These are phyloP conservation scores for Malurus leucopterus DNA, from an alignment of 2,797 vertebrate genomes.

Conservation along the genomic window DNA sequence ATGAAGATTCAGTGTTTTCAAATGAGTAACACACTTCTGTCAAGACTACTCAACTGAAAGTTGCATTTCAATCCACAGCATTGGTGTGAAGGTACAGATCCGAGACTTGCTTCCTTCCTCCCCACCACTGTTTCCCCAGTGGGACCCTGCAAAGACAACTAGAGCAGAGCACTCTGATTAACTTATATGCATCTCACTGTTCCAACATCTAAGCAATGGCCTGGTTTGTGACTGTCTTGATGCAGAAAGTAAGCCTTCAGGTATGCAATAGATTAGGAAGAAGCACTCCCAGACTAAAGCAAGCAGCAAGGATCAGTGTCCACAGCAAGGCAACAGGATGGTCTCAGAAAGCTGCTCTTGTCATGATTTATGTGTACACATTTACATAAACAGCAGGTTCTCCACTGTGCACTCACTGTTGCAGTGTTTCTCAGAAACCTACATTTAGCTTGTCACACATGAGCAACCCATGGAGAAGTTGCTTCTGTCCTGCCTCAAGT, in stretches of 20 bases:
- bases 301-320: background rate
- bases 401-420: background rate
- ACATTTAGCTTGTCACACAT: background rate
- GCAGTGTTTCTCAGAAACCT: background rate
- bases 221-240: accelerated
- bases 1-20: background rate
- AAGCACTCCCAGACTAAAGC: background rate
- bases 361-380: accelerated
- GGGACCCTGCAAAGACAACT: background rate
- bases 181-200: background rate
- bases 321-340: background rate
- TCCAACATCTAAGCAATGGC: background rate
- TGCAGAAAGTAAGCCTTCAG: background rate
- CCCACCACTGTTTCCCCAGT: background rate
- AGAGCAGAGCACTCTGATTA: background rate
- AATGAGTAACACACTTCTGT: background rate
- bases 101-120: background rate
- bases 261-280: background rate
- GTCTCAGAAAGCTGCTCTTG: accelerated
- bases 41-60: background rate
- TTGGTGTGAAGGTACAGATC: background rate
- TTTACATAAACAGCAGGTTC: background rate
- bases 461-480: background rate
- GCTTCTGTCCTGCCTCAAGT: background rate
- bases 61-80: background rate